These are phyloP conservation scores for Phalacrocorax pelagicus DNA, from an alignment of 2,113 vertebrate species.

Conservation along the genomic window DNA sequence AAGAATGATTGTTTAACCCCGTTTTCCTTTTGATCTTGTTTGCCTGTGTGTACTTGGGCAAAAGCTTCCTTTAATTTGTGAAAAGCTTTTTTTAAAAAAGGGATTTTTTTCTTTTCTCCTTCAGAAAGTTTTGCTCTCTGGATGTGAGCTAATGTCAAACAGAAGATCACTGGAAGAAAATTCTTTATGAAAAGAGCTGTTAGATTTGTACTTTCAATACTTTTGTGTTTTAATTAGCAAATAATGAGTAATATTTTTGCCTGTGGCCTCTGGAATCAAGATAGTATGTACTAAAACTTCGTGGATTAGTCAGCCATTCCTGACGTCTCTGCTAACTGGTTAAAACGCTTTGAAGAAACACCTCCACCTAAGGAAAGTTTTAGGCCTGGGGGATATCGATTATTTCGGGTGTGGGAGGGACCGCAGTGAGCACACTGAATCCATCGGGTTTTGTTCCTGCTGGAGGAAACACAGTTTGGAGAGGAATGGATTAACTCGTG, in stretches of 20 bases:
- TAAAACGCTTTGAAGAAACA: neutral
- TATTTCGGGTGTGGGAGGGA: neutral
- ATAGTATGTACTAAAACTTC: fast-evolving
- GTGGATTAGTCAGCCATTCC: neutral
- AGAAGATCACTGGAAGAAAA: neutral
- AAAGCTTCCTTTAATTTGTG: neutral
- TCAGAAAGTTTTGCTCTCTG: neutral
- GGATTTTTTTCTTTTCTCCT: neutral
- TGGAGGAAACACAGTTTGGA: neutral
- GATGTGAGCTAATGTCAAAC: fast-evolving
- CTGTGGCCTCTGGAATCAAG: neutral
- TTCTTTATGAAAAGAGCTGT: neutral
- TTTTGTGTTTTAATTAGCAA: neutral
- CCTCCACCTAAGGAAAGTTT: too few relatives aligned
- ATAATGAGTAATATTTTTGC: neutral
- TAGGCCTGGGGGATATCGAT: neutral
- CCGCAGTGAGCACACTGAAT: fast-evolving
- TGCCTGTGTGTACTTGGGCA: neutral
- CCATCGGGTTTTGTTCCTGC: neutral
- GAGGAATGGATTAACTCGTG: neutral
- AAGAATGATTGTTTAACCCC: neutral
- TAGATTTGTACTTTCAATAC: neutral
- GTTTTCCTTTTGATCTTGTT: neutral
- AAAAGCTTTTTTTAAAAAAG: neutral
- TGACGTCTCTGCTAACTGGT: neutral